phyloP scores from a whole-genome alignment of 1,140 invertebrate genomes.

The Apocrypta bakeri region DNA sequence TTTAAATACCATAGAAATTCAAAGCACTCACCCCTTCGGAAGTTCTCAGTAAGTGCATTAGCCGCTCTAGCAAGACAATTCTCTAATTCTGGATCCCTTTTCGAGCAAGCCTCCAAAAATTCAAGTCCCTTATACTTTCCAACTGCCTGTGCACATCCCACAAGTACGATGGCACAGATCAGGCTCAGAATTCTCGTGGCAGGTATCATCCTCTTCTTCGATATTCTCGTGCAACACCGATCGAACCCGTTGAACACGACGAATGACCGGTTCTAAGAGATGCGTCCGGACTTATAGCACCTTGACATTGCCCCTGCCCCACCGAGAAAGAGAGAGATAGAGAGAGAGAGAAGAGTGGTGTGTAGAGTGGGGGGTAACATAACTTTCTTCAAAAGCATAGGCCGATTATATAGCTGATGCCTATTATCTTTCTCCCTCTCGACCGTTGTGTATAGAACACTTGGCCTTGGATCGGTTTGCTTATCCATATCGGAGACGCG shows the following conservation, averaged over 20 bases:
- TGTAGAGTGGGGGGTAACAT: too few relatives aligned
- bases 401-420: background rate
- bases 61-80: constrained; percentile 82
- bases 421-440: background rate
- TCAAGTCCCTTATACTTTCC: constrained; percentile 69
- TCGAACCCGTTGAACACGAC: constrained; percentile 58
- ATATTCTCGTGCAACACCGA: constrained; percentile 37
- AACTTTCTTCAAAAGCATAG: constrained; percentile 39
- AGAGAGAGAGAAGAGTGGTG: constrained; percentile 38
- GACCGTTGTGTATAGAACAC: background rate
- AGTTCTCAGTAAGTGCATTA: constrained; percentile 81
- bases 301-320: constrained; percentile 73
- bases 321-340: background rate
- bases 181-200: background rate
- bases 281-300: constrained; percentile 70
- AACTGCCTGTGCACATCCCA: constrained; percentile 50
- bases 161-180: background rate
- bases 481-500: too few relatives aligned
- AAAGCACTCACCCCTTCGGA: constrained; percentile 76
- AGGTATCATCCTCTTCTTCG: background rate
- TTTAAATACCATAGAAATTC: too few relatives aligned
- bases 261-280: constrained; percentile 67
- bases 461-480: background rate
- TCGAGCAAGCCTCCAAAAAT: constrained; percentile 82
- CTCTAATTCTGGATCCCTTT: constrained; percentile 81